Base-by-base conservation (phyloP, 2,113 vertebrate genomes). In the Gavialis gangeticus region DNA sequence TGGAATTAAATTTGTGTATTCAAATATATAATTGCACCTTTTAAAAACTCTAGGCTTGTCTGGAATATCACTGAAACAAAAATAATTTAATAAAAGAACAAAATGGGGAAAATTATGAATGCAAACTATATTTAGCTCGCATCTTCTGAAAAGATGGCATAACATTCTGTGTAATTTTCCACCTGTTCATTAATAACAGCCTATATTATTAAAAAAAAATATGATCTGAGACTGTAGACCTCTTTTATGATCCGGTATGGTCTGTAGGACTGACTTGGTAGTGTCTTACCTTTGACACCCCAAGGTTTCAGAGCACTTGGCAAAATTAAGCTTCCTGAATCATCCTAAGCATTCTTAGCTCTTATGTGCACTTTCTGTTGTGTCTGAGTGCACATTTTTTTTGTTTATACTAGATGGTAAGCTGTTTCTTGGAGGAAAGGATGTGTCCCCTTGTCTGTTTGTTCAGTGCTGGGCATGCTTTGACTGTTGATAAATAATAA, bases 151-250 rank as follows among this genome's bases (percentile, higher is more conserved):
- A 13, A 37, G 89, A 69, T 60, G 18, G 34, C 60, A 63, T 63
- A 56, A 9, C 16, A 66, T 1, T 30, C 10, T 92, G 17, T 71
- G 30, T 90, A 94, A 87, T 57, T 57, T 21, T 15, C 10, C 11
- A 30, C 64, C 17, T 92, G 22, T 15, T 73, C 10, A 60, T 81
- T 93, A 81, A 85, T 64, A 34, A 22, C 16, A 10, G 2, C 56
- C 80, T 87, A 3, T 87, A 34, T 77, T 21, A 55, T 71, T 92
- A 84, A 30, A 91, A 92, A 91, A 92, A 82, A 82, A 12, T 54
- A n/a, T 19, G 91, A 80, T 73, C 27, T 88, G 81, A 84, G 25
- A 83, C 88, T 80, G 30, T 90, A 84, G 64, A 2, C 24, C 3
- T 24, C 46, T n/a, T 62, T 73, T n/a, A 69, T 17, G 62, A 76